A percentile compares a stretch with the other conserved stretches of the same genome.
Evolutionary conservation across 1,140 invertebrate species (phyloP).

Genomic region (Asbolus verrucosus): DNA sequence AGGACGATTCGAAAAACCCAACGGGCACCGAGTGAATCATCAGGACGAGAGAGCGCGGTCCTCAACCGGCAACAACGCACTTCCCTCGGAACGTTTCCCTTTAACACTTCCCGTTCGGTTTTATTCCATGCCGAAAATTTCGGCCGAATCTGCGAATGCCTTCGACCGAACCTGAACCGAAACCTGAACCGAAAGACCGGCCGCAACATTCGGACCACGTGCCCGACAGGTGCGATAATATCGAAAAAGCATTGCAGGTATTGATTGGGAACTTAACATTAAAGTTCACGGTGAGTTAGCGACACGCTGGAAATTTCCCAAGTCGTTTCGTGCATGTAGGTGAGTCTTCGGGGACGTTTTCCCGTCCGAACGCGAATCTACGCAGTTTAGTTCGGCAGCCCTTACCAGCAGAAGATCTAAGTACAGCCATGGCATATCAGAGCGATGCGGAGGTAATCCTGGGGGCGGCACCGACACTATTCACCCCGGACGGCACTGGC

Average conservation of each 20-base stretch:
- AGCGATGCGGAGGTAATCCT: conserved; percentile 39
- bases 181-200: background rate
- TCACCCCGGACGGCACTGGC: conserved; percentile 39
- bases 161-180: background rate
- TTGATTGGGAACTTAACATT: conserved; percentile 3
- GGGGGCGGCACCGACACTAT: conserved; percentile 27
- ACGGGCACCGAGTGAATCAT: conserved; percentile 33
- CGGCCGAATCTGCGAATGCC: too few species aligned
- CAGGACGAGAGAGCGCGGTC: conserved; percentile 25
- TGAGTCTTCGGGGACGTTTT: too few species aligned
- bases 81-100: conserved; percentile 41
- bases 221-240: conserved; percentile 4
- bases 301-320: conserved; percentile 3
- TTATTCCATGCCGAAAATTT: conserved; percentile 19
- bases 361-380: too few species aligned
- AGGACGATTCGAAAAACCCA: conserved; percentile 22
- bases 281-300: conserved; percentile 19
- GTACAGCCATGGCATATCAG: conserved; percentile 62
- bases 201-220: conserved; percentile 17
- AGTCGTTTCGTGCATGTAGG: background rate
- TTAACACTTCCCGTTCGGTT: conserved; percentile 33
- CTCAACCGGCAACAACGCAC: conserved; percentile 40
- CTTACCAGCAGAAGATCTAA: conserved; percentile 63
- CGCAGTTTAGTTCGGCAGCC: background rate
- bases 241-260: conserved; percentile 32